Percentiles rank a stretch among this genome's conserved stretches.
Evolutionary conservation across 2,888 invertebrate species (phyloP).

Genomic region (Drosophila suboccidentalis): DNA sequence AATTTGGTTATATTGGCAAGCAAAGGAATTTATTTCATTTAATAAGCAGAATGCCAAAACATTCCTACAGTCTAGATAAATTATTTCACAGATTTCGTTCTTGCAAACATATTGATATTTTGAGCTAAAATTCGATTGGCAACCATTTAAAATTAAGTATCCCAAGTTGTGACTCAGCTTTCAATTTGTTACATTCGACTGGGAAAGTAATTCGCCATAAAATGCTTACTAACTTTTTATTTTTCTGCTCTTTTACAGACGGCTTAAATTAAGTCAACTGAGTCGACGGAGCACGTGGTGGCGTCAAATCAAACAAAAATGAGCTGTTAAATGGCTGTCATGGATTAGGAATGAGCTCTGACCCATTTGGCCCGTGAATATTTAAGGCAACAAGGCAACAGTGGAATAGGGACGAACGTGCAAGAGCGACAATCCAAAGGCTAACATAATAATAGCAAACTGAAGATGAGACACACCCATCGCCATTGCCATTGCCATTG

Average conservation of each 20-base stretch:
- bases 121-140: conserved; percentile 1
- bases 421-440: conserved; percentile 47
- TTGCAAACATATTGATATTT: background rate
- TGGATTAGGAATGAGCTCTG: conserved; percentile 43
- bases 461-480: conserved; percentile 33
- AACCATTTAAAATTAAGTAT: too few relatives aligned
- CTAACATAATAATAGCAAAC: conserved; percentile 34
- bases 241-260: conserved; percentile 43
- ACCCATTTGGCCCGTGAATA: conserved; percentile 43
- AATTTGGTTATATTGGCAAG: conserved; percentile 15
- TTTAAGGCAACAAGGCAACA: conserved; percentile 36
- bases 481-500: background rate
- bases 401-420: conserved; percentile 54
- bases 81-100: background rate
- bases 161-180: conserved; percentile 22
- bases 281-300: conserved; percentile 23
- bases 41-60: background rate
- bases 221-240: conserved; percentile 45
- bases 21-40: conserved; percentile 6
- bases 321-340: conserved; percentile 67
- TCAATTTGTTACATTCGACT: conserved; percentile 37
- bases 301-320: conserved; percentile 65
- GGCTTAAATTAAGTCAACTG: conserved; percentile 29
- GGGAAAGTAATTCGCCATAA: conserved; percentile 39
- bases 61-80: background rate